Percentiles rank a stretch among this genome's conserved stretches.
phyloP scores from a whole-genome alignment of 2,888 invertebrate species.

The Plusia festucae region DNA sequence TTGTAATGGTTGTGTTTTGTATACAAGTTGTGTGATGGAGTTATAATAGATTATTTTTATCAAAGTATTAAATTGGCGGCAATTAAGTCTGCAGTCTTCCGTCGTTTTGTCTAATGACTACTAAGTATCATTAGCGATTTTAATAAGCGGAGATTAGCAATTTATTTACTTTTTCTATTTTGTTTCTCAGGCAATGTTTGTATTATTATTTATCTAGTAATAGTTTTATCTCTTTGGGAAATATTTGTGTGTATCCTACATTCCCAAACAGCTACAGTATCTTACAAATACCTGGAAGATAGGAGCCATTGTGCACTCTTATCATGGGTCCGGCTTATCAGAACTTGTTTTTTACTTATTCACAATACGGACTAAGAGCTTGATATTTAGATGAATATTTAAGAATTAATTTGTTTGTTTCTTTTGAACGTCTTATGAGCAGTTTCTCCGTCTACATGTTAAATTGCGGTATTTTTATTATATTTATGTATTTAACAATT shows the following conservation, averaged over 20 bases:
- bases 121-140: not conserved
- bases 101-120: conserved; percentile 2
- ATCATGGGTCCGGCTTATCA: conserved; percentile 42
- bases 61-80: not conserved
- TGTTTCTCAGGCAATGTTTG: not conserved
- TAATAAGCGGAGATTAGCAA: conserved; percentile 1
- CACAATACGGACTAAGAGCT: not conserved
- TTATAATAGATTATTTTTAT: conserved; percentile 1
- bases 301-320: conserved; percentile 42
- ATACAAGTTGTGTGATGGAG: conserved; percentile 37
- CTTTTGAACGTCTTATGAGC: no score
- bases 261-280: conserved; percentile 2
- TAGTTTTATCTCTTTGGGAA: conserved; percentile 3
- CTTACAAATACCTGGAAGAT: conserved; percentile 35
- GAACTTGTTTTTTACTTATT: not conserved
- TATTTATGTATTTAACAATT: no score
- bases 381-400: not conserved
- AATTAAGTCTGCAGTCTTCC: not conserved
- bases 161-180: not conserved
- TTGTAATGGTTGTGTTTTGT: conserved; percentile 41
- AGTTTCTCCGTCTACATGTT: no score
- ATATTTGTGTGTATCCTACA: conserved; percentile 26
- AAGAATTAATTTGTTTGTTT: no score
- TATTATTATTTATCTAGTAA: conserved; percentile 20
- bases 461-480: no score